These are phyloP conservation scores for Megaptera novaeangliae DNA, from an alignment of 2,113 vertebrate genomes.

Conservation along the genomic window DNA sequence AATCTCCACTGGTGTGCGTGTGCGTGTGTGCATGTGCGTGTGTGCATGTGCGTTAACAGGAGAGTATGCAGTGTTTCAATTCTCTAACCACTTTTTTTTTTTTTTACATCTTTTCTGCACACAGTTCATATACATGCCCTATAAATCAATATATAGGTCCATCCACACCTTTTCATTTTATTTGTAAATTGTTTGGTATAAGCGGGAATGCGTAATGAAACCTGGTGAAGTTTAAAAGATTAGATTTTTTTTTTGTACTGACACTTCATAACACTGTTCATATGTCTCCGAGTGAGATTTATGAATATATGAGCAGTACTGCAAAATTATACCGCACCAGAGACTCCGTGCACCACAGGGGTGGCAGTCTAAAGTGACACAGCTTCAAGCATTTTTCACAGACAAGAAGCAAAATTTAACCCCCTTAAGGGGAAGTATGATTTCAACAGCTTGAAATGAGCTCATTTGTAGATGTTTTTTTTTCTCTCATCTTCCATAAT, in stretches of 20 bases:
- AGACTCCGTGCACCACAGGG: constrained; percentile 88
- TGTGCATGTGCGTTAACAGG: neutral
- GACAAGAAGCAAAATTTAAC: constrained; percentile 85
- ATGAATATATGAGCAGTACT: constrained; percentile 79
- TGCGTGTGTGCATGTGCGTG: neutral
- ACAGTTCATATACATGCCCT: constrained; percentile 42
- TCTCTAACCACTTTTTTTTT: constrained; percentile 19
- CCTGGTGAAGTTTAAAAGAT: constrained; percentile 65
- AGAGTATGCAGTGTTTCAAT: neutral
- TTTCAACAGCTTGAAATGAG: constrained; percentile 79
- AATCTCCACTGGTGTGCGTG: constrained; percentile 63
- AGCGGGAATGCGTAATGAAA: constrained; percentile 56
- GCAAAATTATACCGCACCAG: constrained; percentile 85
- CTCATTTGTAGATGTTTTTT: constrained; percentile 73
- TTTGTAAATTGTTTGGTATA: constrained; percentile 71
- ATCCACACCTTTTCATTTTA: constrained; percentile 69
- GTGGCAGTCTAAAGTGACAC: constrained; percentile 88
- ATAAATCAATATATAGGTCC: constrained; percentile 55
- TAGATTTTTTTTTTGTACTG: constrained; percentile 50
- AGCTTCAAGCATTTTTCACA: constrained; percentile 91
- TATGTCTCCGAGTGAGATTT: constrained; percentile 76
- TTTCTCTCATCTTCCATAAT: constrained; percentile 66
- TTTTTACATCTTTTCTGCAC: constrained; percentile 41
- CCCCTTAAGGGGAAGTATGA: constrained; percentile 78
- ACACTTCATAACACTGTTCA: constrained; percentile 75